Percentiles rank a stretch among this genome's conserved stretches.
Conservation (phyloP, 2,113 vertebrate genomes). For the Salminus brasiliensis region DNA sequence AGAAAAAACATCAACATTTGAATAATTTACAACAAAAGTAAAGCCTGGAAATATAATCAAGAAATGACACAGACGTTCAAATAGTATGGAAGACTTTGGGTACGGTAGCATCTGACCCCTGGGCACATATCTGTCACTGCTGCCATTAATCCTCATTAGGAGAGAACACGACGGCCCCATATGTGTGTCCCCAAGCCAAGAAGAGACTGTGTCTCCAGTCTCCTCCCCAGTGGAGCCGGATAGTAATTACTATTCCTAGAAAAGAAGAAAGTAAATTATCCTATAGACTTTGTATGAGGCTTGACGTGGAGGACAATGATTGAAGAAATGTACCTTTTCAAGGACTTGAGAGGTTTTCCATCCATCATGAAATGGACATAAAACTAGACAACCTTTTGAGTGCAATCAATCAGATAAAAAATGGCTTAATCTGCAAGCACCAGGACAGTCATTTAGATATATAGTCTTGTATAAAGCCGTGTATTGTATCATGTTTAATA, state of each 20-base stretch:
- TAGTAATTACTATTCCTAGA: not conserved
- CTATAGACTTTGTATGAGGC: not conserved
- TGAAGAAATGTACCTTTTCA: not conserved
- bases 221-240: not conserved
- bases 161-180: constrained; percentile 67
- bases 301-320: not conserved
- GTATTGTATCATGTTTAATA: too few species aligned
- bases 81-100: not conserved
- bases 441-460: not conserved
- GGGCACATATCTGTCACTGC: constrained; percentile 51
- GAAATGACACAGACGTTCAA: not conserved
- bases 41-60: not conserved
- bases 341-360: constrained; percentile 2
- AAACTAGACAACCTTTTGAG: not conserved
- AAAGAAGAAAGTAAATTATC: not conserved
- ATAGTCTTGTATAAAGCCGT: not conserved
- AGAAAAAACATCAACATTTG: not conserved
- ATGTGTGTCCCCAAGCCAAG: constrained; percentile 43
- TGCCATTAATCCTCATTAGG: constrained; percentile 72
- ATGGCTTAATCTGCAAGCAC: not conserved
- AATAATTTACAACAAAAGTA: not conserved
- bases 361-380: not conserved
- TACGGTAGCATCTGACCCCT: constrained; percentile 40
- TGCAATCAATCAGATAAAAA: not conserved
- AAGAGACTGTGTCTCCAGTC: not conserved